A percentile compares a stretch with the other conserved stretches of the same genome.
phyloP scores from a whole-genome alignment of 35 echinoderm and acorn worm species.

The Chiridota heheva region DNA sequence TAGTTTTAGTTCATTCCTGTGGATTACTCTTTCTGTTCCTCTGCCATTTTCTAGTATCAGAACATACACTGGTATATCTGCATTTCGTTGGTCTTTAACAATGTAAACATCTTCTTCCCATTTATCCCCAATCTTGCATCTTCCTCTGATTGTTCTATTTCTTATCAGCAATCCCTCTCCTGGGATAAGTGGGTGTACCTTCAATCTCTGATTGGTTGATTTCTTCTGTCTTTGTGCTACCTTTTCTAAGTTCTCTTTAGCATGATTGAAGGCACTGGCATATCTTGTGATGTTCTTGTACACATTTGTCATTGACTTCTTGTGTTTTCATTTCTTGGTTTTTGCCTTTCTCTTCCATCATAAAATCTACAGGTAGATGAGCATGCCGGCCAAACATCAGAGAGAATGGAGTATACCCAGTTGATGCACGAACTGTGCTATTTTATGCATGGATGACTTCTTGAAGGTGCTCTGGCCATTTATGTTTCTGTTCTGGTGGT shows the following conservation, averaged over 20 bases:
- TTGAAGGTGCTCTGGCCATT: conserved; percentile 42
- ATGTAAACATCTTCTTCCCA: conserved; percentile 41
- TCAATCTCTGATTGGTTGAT: neutral
- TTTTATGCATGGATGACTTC: conserved; percentile 49
- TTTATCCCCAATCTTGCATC: conserved; percentile 50
- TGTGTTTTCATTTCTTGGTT: neutral
- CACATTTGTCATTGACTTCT: neutral
- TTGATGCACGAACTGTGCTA: conserved; percentile 36
- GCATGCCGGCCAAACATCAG: conserved; percentile 59
- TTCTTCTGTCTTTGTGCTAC: neutral
- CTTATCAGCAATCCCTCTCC: conserved; percentile 58
- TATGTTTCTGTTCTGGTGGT: conserved; percentile 26
- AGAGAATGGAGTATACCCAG: conserved; percentile 52
- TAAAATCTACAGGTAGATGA: conserved; percentile 41
- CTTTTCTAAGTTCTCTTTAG: conserved; percentile 2
- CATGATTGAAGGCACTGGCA: conserved; percentile 1
- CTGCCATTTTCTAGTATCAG: conserved; percentile 38
- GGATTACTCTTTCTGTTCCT: conserved; percentile 29
- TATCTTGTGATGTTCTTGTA: conserved; percentile 12
- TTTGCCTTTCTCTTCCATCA: neutral
- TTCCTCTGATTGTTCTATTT: conserved; percentile 33
- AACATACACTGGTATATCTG: conserved; percentile 58
- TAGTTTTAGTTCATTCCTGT: conserved; percentile 59
- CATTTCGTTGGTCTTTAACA: neutral
- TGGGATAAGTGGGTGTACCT: conserved; percentile 1